Evolutionary conservation across 2,888 invertebrate species (phyloP).

Genomic region (Hymenopus coronatus): DNA sequence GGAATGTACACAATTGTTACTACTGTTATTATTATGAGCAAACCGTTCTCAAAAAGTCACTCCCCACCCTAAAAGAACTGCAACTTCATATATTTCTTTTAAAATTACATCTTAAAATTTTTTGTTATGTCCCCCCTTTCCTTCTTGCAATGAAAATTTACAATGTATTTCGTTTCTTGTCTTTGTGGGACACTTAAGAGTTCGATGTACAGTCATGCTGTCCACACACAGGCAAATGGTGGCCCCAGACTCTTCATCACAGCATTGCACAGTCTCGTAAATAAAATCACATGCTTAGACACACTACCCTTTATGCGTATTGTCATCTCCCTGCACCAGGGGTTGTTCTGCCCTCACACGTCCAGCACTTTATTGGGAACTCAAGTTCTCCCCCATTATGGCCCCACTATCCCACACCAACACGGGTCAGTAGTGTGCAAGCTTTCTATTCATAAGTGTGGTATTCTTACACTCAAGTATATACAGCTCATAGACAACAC

Average conservation of each 20-base stretch:
- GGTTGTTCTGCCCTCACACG: neutral
- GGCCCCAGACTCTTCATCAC: neutral
- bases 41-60: slow-evolving; percentile 6
- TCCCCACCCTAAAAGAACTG: slow-evolving; percentile 16
- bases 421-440: neutral
- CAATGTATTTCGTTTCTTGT: slow-evolving; percentile 8
- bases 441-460: neutral
- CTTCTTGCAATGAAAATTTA: neutral
- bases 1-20: slow-evolving; percentile 12
- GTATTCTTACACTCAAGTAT: neutral
- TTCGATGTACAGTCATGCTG: slow-evolving; percentile 1
- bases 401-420: neutral
- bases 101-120: slow-evolving; percentile 20
- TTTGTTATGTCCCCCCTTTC: neutral
- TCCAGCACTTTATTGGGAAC: neutral
- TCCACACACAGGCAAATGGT: neutral
- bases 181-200: slow-evolving; percentile 3
- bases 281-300: neutral
- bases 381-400: neutral
- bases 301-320: neutral
- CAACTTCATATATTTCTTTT: neutral
- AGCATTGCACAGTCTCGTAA: neutral
- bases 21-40: slow-evolving; percentile 19
- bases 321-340: neutral
- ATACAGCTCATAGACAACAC: neutral